These are phyloP conservation scores for Himalopsyche kuldschensis DNA, from an alignment of 2,888 invertebrate genomes.

Conservation along the genomic window DNA sequence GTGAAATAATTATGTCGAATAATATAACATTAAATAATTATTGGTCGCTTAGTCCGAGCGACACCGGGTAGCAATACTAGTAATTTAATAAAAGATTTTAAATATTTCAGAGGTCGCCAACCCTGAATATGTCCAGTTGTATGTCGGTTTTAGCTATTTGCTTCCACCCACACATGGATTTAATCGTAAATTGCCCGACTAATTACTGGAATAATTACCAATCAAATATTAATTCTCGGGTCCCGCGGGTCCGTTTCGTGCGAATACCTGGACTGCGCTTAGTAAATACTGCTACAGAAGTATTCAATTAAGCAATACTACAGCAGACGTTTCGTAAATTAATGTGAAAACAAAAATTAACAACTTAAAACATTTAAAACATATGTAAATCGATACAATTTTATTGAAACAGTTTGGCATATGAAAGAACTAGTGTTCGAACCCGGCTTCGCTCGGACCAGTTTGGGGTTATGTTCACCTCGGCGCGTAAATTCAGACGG, in stretches of 20 bases:
- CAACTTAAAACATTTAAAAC: too few species aligned
- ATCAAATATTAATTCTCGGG: slow-evolving; percentile 32
- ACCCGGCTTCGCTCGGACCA: too few species aligned
- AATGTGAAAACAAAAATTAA: too few species aligned
- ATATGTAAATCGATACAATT: not conserved
- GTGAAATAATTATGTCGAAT: too few species aligned
- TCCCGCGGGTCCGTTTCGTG: slow-evolving; percentile 12
- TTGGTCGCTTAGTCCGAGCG: too few species aligned
- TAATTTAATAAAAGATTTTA: too few species aligned
- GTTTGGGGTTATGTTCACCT: too few species aligned
- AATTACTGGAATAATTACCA: slow-evolving; percentile 37
- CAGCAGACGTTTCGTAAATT: not conserved
- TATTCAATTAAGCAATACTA: not conserved
- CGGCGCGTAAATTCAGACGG: too few species aligned
- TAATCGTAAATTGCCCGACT: slow-evolving; percentile 36
- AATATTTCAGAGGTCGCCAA: too few species aligned
- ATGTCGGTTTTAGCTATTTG: slow-evolving; percentile 11
- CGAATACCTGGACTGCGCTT: slow-evolving; percentile 5
- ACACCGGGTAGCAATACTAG: too few species aligned
- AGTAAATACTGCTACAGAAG: not conserved
- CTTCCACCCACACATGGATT: slow-evolving; percentile 6
- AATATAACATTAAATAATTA: too few species aligned
- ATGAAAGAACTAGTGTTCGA: not conserved
- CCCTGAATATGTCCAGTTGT: not conserved
- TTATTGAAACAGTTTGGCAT: not conserved